These are phyloP conservation scores for Notolabrus celidotus DNA, from an alignment of 2,797 vertebrate species.

Conservation along the genomic window DNA sequence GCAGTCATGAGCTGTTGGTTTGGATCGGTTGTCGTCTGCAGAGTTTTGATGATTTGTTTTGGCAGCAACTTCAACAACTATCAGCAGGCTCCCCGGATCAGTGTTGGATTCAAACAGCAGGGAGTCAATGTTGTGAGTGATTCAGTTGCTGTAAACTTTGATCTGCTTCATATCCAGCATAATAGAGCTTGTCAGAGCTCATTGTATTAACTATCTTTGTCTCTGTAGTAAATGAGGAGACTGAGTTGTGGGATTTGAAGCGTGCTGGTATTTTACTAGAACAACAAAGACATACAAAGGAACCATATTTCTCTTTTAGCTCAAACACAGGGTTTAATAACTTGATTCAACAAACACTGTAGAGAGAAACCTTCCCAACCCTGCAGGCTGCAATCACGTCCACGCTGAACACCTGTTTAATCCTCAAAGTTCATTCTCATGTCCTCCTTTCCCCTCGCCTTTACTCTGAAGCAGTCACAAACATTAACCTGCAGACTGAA, in stretches of 20 bases:
- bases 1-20: not conserved
- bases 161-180: slow-evolving; percentile 23
- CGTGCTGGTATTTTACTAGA: not conserved
- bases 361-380: not conserved
- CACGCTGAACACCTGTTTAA: slow-evolving; percentile 8
- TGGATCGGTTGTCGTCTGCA: slow-evolving; percentile 4
- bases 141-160: slow-evolving; percentile 27
- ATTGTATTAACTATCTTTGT: not conserved
- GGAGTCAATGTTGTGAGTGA: slow-evolving; percentile 22
- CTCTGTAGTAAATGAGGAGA: not conserved
- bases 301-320: slow-evolving; percentile 5
- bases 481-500: not conserved
- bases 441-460: not conserved
- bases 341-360: not conserved
- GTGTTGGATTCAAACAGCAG: slow-evolving; percentile 35
- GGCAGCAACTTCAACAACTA: slow-evolving; percentile 8
- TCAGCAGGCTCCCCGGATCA: slow-evolving; percentile 28
- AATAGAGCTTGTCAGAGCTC: slow-evolving; percentile 25
- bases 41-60: slow-evolving; percentile 30
- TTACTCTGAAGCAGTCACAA: not conserved
- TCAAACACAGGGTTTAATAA: not conserved
- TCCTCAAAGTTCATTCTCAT: not conserved
- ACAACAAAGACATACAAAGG: not conserved
- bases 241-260: slow-evolving; percentile 21
- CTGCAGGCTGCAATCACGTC: not conserved